phyloP scores from a whole-genome alignment of 92 coral and sea anemone species.

The Anthopleura xanthogrammica region DNA sequence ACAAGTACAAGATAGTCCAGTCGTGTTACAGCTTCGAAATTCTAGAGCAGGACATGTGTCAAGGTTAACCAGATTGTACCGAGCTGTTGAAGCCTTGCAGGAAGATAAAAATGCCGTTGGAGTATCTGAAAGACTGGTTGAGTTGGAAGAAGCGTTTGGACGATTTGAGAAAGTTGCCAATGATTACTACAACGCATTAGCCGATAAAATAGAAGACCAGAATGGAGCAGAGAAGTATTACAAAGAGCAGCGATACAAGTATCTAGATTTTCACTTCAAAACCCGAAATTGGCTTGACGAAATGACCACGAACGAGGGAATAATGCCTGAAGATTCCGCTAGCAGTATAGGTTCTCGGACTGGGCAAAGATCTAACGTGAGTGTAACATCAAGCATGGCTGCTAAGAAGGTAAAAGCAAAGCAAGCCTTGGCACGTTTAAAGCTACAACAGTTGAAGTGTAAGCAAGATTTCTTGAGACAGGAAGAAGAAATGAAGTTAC shows the following conservation, averaged over 20 bases:
- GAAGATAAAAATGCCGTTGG: neutral
- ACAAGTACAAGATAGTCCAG: neutral
- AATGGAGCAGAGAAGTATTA: neutral
- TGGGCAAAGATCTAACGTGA: neutral
- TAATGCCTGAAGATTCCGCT: conserved; percentile 2
- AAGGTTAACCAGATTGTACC: neutral
- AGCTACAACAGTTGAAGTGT: conserved; percentile 32
- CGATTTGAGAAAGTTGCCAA: neutral
- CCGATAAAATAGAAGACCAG: neutral
- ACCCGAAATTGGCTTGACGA: neutral
- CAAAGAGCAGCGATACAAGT: neutral
- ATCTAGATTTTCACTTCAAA: neutral
- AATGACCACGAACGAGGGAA: neutral
- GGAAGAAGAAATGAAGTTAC: conserved; percentile 35
- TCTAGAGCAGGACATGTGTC: neutral
- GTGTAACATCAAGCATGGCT: conserved; percentile 20
- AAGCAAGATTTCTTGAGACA: conserved; percentile 26
- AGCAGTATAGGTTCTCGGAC: neutral
- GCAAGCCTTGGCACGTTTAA: conserved; percentile 32
- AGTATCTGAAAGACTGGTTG: neutral
- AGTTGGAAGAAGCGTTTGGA: neutral
- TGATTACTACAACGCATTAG: neutral
- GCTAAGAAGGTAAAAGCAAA: conserved; percentile 29
- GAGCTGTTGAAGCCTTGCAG: neutral
- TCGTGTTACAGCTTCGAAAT: neutral